A percentile compares a stretch with the other conserved stretches of the same genome.
phyloP scores from a whole-genome alignment of 2,113 vertebrate genomes.

The Ammodytes marinus region DNA sequence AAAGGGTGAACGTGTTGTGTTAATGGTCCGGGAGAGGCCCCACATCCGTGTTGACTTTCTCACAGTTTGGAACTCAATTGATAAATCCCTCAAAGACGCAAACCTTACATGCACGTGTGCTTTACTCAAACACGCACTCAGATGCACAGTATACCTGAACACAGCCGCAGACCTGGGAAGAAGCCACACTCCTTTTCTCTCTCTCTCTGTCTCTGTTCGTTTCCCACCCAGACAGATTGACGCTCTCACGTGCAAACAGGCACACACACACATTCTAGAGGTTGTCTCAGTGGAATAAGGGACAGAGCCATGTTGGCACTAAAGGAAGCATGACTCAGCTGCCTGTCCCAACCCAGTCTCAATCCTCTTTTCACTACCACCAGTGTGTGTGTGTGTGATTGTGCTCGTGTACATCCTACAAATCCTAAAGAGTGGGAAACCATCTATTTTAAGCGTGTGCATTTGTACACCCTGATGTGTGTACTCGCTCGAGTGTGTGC shows the following conservation, averaged over 20 bases:
- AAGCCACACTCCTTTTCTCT: conserved; percentile 8
- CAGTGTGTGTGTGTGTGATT: conserved; percentile 3
- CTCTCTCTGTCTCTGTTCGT: background rate
- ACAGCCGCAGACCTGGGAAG: background rate
- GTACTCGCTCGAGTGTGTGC: conserved; percentile 6
- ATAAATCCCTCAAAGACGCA: conserved; percentile 46
- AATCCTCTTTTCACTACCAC: conserved; percentile 39
- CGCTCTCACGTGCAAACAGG: conserved; percentile 62
- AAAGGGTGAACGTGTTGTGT: conserved; percentile 60
- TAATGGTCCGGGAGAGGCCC: conserved; percentile 54
- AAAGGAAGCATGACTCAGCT: conserved; percentile 81
- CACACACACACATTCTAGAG: conserved; percentile 80
- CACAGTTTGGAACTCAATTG: conserved; percentile 63
- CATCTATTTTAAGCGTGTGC: background rate
- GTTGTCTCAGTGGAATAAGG: conserved; percentile 81
- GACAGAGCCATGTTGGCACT: conserved; percentile 71
- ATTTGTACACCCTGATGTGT: background rate
- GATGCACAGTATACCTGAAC: background rate
- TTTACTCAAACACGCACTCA: background rate
- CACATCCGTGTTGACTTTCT: conserved; percentile 77
- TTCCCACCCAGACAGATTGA: conserved; percentile 53
- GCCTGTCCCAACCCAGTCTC: conserved; percentile 70
- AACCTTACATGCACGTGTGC: background rate
- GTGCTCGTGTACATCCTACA: conserved; percentile 1
- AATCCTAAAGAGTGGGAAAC: conserved; percentile 17